Percentiles rank a stretch among this genome's conserved stretches.
Evolutionary conservation across 64 coral and sea anemone genomes (phyloP).

Genomic region (Pocillopora damicornis): DNA sequence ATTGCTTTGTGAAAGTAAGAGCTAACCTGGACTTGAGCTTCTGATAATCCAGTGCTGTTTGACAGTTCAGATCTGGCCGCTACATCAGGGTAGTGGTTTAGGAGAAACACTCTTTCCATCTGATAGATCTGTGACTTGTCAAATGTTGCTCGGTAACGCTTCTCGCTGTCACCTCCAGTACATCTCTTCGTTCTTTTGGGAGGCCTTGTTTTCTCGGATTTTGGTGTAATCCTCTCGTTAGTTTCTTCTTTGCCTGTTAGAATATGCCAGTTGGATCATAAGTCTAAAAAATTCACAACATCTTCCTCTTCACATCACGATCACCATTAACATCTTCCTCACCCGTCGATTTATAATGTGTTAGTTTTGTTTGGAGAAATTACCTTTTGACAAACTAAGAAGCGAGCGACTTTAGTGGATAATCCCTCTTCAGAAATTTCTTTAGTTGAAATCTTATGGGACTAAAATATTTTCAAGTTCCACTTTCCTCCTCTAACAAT

Average conservation of each 20-base stretch:
- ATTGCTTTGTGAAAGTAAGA: background rate
- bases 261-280: background rate
- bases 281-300: background rate
- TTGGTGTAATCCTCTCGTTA: background rate
- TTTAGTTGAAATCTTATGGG: too few species aligned
- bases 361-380: too few species aligned
- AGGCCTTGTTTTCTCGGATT: constrained; percentile 39
- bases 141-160: constrained; percentile 79
- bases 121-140: constrained; percentile 84
- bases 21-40: constrained; percentile 84
- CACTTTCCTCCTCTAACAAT: too few species aligned
- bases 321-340: too few species aligned
- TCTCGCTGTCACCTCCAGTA: constrained; percentile 21
- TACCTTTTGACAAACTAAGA: too few species aligned
- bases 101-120: constrained; percentile 88
- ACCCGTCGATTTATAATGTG: too few species aligned
- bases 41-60: constrained; percentile 75
- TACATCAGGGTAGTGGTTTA: constrained; percentile 88
- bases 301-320: too few species aligned
- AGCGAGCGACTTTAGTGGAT: too few species aligned
- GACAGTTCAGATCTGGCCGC: constrained; percentile 76
- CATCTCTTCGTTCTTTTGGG: constrained; percentile 14
- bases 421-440: too few species aligned
- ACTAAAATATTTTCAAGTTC: too few species aligned
- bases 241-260: constrained; percentile 16